These are phyloP conservation scores for Meloidogyne exigua DNA, from an alignment of 1,140 invertebrate genomes.

Conservation along the genomic window DNA sequence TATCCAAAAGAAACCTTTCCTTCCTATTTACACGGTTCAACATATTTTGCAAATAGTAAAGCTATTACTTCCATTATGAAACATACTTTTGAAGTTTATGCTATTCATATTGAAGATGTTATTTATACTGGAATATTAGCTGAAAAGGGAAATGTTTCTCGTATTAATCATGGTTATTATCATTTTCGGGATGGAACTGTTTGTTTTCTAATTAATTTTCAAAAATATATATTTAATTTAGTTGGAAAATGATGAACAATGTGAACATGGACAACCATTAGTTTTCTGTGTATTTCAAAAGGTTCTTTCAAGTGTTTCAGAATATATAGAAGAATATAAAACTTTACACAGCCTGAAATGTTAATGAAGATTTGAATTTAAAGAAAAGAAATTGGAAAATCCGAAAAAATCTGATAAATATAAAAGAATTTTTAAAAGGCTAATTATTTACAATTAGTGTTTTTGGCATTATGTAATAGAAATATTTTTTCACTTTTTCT, in stretches of 20 bases:
- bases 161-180: background rate
- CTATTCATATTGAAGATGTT: constrained; percentile 6
- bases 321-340: background rate
- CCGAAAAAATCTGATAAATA: no score
- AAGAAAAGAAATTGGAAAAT: background rate
- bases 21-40: background rate
- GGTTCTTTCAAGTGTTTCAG: background rate
- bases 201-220: background rate
- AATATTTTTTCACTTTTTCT: no score
- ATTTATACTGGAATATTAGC: constrained; percentile 8
- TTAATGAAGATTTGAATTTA: background rate
- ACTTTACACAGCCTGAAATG: background rate
- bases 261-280: background rate
- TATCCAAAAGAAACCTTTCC: background rate
- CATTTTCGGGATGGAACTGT: background rate
- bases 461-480: no score
- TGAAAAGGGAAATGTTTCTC: background rate
- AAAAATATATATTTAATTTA: background rate
- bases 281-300: background rate
- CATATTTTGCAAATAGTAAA: constrained; percentile 11
- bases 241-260: background rate
- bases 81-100: constrained; percentile 1
- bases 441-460: no score
- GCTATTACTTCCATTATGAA: constrained; percentile 15
- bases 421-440: no score